Conservation (phyloP, 2,113 vertebrate genomes). For the Zosterops pallidus region DNA sequence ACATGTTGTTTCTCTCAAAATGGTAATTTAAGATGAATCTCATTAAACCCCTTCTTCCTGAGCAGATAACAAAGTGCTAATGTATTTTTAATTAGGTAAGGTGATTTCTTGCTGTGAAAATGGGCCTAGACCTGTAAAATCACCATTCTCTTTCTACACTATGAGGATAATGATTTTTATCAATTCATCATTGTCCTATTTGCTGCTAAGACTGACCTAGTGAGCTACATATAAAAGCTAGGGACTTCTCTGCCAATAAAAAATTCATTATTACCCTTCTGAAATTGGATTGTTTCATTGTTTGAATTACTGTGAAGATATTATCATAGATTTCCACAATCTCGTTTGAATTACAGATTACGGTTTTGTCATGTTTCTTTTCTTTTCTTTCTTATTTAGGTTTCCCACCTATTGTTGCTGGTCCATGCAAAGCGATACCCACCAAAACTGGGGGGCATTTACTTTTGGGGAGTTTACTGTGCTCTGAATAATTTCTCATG, state of each 20-base stretch:
- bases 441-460: neutral
- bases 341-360: neutral
- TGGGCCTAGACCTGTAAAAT: slow-evolving; percentile 38
- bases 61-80: slow-evolving; percentile 18
- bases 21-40: slow-evolving; percentile 39
- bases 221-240: slow-evolving; percentile 15
- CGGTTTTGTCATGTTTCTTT: neutral
- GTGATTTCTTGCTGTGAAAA: slow-evolving; percentile 53
- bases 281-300: neutral
- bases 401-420: neutral
- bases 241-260: neutral
- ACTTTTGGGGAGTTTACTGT: neutral
- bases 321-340: neutral
- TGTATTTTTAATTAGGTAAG: slow-evolving; percentile 57
- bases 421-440: neutral
- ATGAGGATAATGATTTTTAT: neutral
- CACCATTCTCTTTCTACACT: neutral
- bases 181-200: slow-evolving; percentile 38
- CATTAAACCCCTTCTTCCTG: slow-evolving; percentile 27
- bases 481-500: neutral
- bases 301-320: neutral
- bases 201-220: slow-evolving; percentile 25
- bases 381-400: neutral
- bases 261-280: neutral
- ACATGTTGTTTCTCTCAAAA: slow-evolving; percentile 6